Conservation (phyloP, 2,797 vertebrate genomes). For the Simalia tracyae region DNA sequence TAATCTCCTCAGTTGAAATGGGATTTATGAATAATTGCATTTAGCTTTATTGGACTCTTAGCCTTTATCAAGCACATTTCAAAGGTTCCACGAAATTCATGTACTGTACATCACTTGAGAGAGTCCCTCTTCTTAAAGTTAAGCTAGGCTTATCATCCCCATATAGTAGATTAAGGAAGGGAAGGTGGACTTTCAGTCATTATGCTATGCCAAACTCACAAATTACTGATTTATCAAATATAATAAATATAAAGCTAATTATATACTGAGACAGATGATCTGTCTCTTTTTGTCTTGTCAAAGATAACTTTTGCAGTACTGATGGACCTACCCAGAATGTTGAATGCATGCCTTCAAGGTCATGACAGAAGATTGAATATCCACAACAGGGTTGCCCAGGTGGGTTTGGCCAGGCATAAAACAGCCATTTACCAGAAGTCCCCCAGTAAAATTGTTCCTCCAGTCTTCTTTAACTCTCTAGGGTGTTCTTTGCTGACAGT, state of each 20-base stretch:
- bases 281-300: not conserved
- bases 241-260: not conserved
- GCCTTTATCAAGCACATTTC: not conserved
- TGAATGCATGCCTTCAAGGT: not conserved
- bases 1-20: not conserved
- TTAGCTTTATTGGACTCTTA: not conserved
- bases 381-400: not conserved
- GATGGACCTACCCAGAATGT: not conserved
- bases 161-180: not conserved
- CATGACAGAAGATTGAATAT: not conserved
- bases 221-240: not conserved
- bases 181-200: not conserved
- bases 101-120: not conserved
- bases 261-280: not conserved
- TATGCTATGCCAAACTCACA: not conserved
- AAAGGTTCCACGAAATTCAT: not conserved
- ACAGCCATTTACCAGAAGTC: not conserved
- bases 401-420: not conserved
- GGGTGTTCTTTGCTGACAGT: not conserved
- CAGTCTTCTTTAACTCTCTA: not conserved
- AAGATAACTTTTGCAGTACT: not conserved
- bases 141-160: not conserved
- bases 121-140: not conserved
- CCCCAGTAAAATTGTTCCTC: not conserved
- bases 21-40: not conserved